These are phyloP conservation scores for Tipula vernalis DNA, from an alignment of 2,888 invertebrate species.

Conservation along the genomic window DNA sequence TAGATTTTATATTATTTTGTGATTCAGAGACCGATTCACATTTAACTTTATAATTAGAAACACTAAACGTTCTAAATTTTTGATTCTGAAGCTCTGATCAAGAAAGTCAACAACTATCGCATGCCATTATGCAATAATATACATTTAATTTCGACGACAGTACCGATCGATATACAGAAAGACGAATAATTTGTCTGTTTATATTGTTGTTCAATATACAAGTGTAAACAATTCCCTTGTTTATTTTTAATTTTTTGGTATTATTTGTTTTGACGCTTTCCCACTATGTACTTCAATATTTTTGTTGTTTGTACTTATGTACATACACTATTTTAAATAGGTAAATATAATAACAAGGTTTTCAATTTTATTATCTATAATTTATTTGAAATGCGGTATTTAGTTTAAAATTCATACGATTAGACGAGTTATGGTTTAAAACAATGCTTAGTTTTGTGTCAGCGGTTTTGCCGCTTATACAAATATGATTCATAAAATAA, in stretches of 20 bases:
- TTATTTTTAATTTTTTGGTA: neutral
- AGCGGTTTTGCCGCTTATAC: neutral
- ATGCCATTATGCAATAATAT: neutral
- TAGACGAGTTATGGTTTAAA: neutral
- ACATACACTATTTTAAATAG: neutral
- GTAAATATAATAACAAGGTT: neutral
- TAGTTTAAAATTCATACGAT: neutral
- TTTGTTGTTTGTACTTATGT: neutral
- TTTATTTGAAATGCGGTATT: neutral
- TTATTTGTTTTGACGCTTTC: neutral
- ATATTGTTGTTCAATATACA: neutral
- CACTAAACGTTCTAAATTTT: too few species aligned
- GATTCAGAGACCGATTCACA: too few species aligned
- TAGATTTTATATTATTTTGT: too few species aligned
- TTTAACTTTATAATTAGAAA: too few species aligned
- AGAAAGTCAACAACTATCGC: too few species aligned
- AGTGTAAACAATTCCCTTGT: neutral
- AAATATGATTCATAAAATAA: neutral
- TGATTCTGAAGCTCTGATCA: too few species aligned
- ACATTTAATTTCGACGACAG: neutral
- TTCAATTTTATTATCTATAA: neutral
- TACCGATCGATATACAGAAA: neutral
- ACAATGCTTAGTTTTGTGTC: neutral
- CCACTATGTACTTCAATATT: neutral
- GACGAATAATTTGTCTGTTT: neutral